phyloP scores from a whole-genome alignment of 2,888 invertebrate species.

The Euclidia mi region DNA sequence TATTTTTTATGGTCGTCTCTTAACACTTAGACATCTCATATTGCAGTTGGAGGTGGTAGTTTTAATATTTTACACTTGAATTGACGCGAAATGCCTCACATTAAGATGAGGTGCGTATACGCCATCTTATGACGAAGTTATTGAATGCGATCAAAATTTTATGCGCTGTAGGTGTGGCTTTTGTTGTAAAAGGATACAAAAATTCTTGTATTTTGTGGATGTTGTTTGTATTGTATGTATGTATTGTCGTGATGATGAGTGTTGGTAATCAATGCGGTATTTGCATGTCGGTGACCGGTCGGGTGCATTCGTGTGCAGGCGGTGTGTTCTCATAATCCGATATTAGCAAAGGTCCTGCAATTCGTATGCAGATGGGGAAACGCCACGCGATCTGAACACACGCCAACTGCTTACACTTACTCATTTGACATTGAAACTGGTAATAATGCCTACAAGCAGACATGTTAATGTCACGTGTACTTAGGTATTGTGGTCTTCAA shows the following conservation, averaged over 20 bases:
- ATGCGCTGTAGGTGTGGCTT: constrained; percentile 27
- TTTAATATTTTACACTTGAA: constrained; percentile 24
- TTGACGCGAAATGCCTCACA: constrained; percentile 20
- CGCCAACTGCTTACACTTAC: constrained; percentile 38
- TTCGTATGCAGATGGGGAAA: constrained; percentile 79
- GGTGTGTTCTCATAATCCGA: constrained; percentile 60
- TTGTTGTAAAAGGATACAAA: constrained; percentile 23
- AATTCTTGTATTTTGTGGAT: too few species aligned
- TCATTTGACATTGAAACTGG: constrained; percentile 54
- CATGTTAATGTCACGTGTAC: too few species aligned
- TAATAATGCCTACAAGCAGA: constrained; percentile 6
- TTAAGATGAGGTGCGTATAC: constrained; percentile 26
- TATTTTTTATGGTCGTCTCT: constrained; percentile 53
- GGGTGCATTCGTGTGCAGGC: constrained; percentile 56
- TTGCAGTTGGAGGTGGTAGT: constrained; percentile 15
- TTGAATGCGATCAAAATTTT: constrained; percentile 36
- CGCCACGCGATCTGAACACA: constrained; percentile 58
- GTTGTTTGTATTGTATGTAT: too few species aligned
- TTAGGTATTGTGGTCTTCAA: too few species aligned
- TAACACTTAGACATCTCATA: constrained; percentile 36
- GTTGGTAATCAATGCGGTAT: constrained; percentile 51
- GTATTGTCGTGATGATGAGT: neutral
- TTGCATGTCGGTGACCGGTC: constrained; percentile 62
- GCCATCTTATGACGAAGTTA: constrained; percentile 24
- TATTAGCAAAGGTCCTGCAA: constrained; percentile 57